Evolutionary conservation across 2,888 invertebrate genomes (phyloP), one percentile per base, ranked within the genome.

Genomic region (Lochmaea crataegi): DNA sequence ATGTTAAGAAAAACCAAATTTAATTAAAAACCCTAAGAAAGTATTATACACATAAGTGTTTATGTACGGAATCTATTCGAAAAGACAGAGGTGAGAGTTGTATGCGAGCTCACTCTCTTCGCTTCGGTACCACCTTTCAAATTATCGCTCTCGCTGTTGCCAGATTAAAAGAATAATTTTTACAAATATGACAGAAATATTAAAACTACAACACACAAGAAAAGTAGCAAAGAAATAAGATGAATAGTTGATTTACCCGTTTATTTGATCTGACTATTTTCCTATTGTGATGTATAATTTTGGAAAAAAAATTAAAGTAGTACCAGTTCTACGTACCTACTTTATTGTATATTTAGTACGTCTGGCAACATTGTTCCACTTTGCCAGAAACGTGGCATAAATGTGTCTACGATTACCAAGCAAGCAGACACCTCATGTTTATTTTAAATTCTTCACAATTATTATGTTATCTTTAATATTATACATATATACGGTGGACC

Each of bases 31-130:
- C 18, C 67, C 18, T 42, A 51, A 51, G 48, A 41, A 18, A 32
- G 14, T 51, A 22, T 53, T 57, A 18, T 68, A 69, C 64, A 48
- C 26, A 71, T 42, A 56, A 67, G 72, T 58, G 65, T 64, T 57
- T 18, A 48, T 42, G 65, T 26, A n/a, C 26, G 2, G 11, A 58
- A 16, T 60, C 38, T 60, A 12, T 14, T 60, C n/a, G 16, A 14
- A 32, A 60, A 60, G 38, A 38, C 12, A 57, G 11, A 38, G 14
- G 60, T 38, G 38, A 38, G 14, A 60, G 58, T 16, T 5, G 38
- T 60, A n/a, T 60, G 11, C 11, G n/a, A 38, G 11, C 6, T 16
- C 38, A 32, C 60, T 61, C 61, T 41, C 61, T 42, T 42, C 10
- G 38, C 18, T 42, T 10, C 18, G 18, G 61, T 63, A 63, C 61